Conservation (phyloP, 1,140 invertebrate species). For the Drosophila baimaii region DNA sequence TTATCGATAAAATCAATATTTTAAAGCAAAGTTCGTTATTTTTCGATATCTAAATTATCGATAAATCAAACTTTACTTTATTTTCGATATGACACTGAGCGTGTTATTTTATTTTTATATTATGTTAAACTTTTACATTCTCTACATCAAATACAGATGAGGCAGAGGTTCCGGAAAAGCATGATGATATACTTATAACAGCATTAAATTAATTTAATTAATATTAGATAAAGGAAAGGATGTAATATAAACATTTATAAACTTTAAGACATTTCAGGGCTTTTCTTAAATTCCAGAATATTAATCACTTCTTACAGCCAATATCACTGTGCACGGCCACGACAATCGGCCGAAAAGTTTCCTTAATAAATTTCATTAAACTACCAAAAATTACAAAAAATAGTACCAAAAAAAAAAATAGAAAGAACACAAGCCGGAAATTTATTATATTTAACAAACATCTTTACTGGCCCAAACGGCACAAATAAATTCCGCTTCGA, state of each 20-base stretch:
- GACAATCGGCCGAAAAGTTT: conserved; percentile 15
- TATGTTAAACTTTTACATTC: too few species aligned
- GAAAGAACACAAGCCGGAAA: conserved; percentile 37
- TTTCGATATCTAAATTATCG: too few species aligned
- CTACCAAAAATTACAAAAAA: conserved; percentile 47
- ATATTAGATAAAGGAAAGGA: too few species aligned
- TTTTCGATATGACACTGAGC: too few species aligned
- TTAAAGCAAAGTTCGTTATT: too few species aligned
- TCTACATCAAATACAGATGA: too few species aligned
- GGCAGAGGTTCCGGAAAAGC: too few species aligned
- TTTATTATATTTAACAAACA: conserved; percentile 74
- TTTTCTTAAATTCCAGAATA: background rate
- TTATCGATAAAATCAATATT: too few species aligned
- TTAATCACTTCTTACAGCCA: background rate
- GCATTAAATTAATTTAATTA: too few species aligned
- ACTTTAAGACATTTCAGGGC: background rate
- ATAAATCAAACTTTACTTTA: too few species aligned
- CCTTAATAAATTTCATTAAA: conserved; percentile 56
- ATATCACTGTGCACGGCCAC: conserved; percentile 24
- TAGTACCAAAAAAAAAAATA: conserved; percentile 28
- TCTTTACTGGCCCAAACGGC: conserved; percentile 60
- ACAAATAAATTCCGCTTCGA: conserved; percentile 64
- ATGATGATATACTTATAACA: too few species aligned
- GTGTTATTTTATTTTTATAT: too few species aligned
- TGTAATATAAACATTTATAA: background rate